phyloP scores from a whole-genome alignment of 2,113 vertebrate genomes.

The Forbesichthys agassizii region DNA sequence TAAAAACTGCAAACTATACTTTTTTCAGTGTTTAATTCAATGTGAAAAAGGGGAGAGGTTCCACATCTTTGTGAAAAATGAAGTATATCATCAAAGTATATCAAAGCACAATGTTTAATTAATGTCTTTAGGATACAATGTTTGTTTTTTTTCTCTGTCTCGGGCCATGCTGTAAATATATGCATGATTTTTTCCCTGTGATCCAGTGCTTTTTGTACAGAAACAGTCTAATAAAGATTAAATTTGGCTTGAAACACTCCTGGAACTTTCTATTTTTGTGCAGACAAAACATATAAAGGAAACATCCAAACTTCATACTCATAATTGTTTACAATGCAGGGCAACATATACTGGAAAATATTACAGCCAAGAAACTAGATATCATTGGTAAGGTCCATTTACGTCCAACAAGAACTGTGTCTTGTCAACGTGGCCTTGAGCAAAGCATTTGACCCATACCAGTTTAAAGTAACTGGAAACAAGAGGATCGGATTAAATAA shows the following conservation, averaged over 20 bases:
- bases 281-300: not conserved
- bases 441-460: no score
- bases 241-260: constrained; percentile 75
- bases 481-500: no score
- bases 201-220: constrained; percentile 82
- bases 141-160: constrained; percentile 55
- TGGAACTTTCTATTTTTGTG: not conserved
- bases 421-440: no score
- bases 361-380: no score
- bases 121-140: constrained; percentile 71
- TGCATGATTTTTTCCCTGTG: constrained; percentile 77
- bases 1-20: constrained; percentile 50
- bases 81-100: constrained; percentile 83
- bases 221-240: constrained; percentile 84
- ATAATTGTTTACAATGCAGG: no score
- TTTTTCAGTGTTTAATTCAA: constrained; percentile 68
- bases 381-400: not conserved
- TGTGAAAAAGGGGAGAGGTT: constrained; percentile 69
- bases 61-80: constrained; percentile 80
- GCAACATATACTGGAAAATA: no score
- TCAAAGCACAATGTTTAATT: constrained; percentile 84
- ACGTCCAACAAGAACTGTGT: not conserved
- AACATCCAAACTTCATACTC: not conserved
- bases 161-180: constrained; percentile 79
- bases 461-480: no score